Conservation (phyloP, 2,888 invertebrate genomes). For the Cerastis leucographa region DNA sequence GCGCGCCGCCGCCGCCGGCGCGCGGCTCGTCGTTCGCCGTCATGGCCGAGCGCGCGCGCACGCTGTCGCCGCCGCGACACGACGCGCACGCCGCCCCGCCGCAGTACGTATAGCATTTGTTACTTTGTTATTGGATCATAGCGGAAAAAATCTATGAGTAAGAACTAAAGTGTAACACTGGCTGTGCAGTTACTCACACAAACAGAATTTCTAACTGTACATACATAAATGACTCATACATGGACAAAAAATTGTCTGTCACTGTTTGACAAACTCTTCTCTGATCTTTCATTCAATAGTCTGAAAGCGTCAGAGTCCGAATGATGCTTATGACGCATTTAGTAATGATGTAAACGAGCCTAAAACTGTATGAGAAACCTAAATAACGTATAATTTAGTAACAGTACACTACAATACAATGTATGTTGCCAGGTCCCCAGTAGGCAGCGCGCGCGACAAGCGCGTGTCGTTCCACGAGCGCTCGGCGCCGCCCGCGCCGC, state of each 20-base stretch:
- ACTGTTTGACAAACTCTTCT: not conserved
- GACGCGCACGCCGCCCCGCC: constrained; percentile 73
- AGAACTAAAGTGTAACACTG: not conserved
- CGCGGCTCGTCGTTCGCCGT: constrained; percentile 96
- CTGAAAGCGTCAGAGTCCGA: not conserved
- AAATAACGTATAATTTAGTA: not conserved
- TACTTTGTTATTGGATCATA: not conserved
- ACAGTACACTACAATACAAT: not conserved
- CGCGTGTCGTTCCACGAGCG: constrained; percentile 95
- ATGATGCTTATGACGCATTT: not conserved
- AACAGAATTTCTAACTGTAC: too few relatives aligned
- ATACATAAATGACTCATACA: not conserved
- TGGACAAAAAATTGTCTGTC: too few relatives aligned
- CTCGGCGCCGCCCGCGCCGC: constrained; percentile 72
- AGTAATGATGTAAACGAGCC: not conserved
- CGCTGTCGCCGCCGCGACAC: constrained; percentile 75
- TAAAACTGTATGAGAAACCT: not conserved
- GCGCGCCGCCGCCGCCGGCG: constrained; percentile 95
- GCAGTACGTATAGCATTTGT: constrained; percentile 67
- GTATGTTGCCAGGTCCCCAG: constrained; percentile 75
- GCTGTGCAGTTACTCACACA: too few relatives aligned
- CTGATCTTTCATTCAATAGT: not conserved
- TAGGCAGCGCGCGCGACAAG: constrained; percentile 87
- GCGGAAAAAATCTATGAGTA: not conserved
- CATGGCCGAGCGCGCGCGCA: constrained; percentile 92